These are phyloP conservation scores for Spodoptera picta DNA, from an alignment of 2,888 invertebrate genomes.

Conservation along the genomic window DNA sequence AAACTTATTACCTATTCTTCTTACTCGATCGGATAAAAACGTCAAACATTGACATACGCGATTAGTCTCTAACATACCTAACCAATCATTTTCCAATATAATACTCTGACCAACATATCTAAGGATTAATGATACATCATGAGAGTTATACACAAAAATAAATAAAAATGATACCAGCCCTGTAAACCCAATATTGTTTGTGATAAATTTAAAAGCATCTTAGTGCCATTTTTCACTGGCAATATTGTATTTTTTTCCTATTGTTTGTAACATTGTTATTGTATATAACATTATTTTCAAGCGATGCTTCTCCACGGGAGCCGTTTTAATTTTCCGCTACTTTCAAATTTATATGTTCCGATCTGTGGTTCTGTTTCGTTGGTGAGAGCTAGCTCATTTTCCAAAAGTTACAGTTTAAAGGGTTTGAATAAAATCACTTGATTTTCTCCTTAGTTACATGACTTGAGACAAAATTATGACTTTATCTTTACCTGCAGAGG, in stretches of 20 bases:
- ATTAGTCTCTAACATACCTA: no score
- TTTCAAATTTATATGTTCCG: conserved; percentile 70
- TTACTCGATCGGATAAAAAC: no score
- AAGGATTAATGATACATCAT: conserved; percentile 38
- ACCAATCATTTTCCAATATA: conserved; percentile 1
- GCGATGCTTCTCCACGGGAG: conserved; percentile 64
- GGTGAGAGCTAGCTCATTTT: neutral
- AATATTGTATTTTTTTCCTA: conserved; percentile 66
- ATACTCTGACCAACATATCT: conserved; percentile 24
- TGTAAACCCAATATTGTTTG: conserved; percentile 55
- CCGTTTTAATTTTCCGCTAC: conserved; percentile 78
- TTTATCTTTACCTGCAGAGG: neutral
- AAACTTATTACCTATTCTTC: no score
- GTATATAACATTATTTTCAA: conserved; percentile 70
- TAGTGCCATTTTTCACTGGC: conserved; percentile 61
- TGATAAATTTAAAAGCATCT: conserved; percentile 63
- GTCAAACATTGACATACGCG: no score
- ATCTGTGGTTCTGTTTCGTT: conserved; percentile 48
- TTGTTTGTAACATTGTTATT: conserved; percentile 68
- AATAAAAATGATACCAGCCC: conserved; percentile 47
- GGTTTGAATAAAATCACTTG: no score
- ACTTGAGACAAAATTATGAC: no score
- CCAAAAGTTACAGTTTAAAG: no score
- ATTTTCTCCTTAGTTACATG: no score
- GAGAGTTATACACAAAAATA: conserved; percentile 42